A percentile compares a stretch with the other conserved stretches of the same genome.
These are phyloP conservation scores for Origma solitaria DNA, from an alignment of 2,113 vertebrate species.

Conservation along the genomic window DNA sequence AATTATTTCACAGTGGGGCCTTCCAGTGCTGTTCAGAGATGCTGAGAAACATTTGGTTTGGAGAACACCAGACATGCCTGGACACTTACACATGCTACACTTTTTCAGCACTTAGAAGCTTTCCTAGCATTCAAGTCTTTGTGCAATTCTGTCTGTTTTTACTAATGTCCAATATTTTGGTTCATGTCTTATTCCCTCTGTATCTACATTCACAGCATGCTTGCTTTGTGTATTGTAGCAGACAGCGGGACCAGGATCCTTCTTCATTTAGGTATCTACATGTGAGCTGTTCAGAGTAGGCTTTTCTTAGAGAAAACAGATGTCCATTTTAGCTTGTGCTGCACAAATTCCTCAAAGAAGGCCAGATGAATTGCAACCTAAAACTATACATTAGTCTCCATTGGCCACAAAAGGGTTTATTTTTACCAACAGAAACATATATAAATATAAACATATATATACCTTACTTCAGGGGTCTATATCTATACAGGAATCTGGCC, in stretches of 20 bases:
- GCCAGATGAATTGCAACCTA: not conserved
- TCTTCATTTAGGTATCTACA: not conserved
- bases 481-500: not conserved
- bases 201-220: not conserved
- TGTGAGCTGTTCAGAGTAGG: not conserved
- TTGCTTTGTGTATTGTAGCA: not conserved
- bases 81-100: not conserved
- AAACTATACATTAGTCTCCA: not conserved
- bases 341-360: not conserved
- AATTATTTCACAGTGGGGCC: not conserved
- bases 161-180: not conserved
- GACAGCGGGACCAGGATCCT: not conserved
- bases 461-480: not conserved
- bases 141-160: not conserved
- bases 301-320: not conserved
- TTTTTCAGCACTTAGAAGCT: not conserved
- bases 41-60: not conserved
- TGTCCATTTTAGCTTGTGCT: not conserved
- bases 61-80: not conserved
- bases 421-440: not conserved
- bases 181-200: not conserved
- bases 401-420: not conserved
- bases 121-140: not conserved
- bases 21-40: not conserved
- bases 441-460: not conserved